Percentiles rank a stretch among this genome's conserved stretches.
These are phyloP conservation scores for Dasyornis broadbenti DNA, from an alignment of 2,113 vertebrate species.

Conservation along the genomic window DNA sequence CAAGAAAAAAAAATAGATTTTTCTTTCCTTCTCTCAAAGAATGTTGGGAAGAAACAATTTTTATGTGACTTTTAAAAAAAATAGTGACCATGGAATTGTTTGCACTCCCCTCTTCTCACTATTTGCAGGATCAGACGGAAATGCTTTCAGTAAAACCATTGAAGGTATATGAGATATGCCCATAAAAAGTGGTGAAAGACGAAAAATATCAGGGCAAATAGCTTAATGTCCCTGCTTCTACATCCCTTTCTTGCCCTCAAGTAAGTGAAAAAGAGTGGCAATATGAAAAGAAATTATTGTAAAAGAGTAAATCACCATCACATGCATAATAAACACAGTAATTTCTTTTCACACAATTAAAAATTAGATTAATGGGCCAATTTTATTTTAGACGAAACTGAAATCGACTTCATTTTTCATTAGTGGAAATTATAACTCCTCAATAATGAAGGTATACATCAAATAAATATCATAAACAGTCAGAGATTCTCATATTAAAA, in stretches of 20 bases:
- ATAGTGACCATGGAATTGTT: not conserved
- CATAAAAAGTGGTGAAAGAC: not conserved
- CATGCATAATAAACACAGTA: not conserved
- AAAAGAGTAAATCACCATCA: not conserved
- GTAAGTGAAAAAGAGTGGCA: not conserved
- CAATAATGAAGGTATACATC: not conserved
- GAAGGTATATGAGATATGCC: not conserved
- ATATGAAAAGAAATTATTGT: not conserved
- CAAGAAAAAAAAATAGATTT: not conserved
- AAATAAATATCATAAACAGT: not conserved
- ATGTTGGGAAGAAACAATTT: not conserved
- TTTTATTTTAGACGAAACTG: not conserved
- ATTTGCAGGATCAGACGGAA: not conserved
- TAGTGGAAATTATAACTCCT: not conserved
- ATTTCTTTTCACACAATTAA: not conserved
- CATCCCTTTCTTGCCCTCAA: not conserved
- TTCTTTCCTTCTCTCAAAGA: not conserved
- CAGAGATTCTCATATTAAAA: not conserved
- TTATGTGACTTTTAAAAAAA: not conserved
- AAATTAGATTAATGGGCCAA: not conserved
- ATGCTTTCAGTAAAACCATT: not conserved
- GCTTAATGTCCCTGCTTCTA: not conserved
- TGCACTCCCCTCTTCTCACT: not conserved
- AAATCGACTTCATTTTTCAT: not conserved
- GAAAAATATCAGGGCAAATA: not conserved